phyloP scores from a whole-genome alignment of 2,888 invertebrate genomes.

The Penaeus monodon region DNA sequence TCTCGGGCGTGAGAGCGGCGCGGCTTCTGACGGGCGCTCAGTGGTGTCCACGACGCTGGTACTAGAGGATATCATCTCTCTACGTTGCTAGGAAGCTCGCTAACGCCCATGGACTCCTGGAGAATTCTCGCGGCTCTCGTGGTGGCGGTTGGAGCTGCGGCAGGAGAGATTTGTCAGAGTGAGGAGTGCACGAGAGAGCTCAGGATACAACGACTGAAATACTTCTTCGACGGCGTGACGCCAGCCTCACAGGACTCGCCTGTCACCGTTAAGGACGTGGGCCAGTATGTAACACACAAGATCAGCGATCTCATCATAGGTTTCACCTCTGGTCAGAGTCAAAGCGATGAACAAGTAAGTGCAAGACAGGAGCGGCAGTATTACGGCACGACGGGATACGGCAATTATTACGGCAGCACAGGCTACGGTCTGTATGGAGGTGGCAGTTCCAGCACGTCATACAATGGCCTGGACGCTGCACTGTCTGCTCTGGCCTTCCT shows the following conservation, averaged over 20 bases:
- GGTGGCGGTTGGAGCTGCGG: too few relatives aligned
- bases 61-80: too few relatives aligned
- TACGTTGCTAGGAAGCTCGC: too few relatives aligned
- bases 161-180: neutral
- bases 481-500: conserved; percentile 52
- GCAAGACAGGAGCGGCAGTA: conserved; percentile 19
- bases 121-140: too few relatives aligned
- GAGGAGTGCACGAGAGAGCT: conserved; percentile 1
- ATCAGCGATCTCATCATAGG: too few relatives aligned
- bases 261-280: conserved; percentile 20
- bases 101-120: too few relatives aligned
- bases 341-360: neutral
- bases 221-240: neutral
- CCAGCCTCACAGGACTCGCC: neutral
- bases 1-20: too few relatives aligned
- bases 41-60: too few relatives aligned
- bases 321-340: neutral
- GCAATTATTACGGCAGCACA: neutral
- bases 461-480: conserved; percentile 42
- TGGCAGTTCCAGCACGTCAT: neutral
- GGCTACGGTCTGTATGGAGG: conserved; percentile 10
- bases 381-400: conserved; percentile 14
- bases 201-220: conserved; percentile 5
- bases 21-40: too few relatives aligned
- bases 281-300: neutral